Percentiles rank a stretch among this genome's conserved stretches.
phyloP scores from a whole-genome alignment of 1,140 invertebrate species.

The Portunus trituberculatus region DNA sequence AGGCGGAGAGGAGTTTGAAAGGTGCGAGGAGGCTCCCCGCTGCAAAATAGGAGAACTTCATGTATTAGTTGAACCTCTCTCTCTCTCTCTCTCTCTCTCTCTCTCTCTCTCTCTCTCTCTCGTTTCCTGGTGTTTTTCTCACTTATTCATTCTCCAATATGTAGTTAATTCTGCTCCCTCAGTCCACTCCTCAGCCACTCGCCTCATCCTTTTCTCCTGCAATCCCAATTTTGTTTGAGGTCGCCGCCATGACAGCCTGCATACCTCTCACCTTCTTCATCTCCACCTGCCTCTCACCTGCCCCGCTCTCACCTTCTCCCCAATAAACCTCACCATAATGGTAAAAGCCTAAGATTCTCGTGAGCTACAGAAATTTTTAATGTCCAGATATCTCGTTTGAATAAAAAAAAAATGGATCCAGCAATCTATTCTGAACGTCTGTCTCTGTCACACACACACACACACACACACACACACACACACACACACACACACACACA shows the following conservation, averaged over 20 bases:
- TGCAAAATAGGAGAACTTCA: not conserved
- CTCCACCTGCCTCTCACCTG: not conserved
- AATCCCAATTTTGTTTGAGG: constrained; percentile 40
- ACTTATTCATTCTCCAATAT: not conserved
- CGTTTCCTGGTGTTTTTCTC: not conserved
- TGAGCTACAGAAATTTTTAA: not conserved
- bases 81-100: not conserved
- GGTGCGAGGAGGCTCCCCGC: not conserved
- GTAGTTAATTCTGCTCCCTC: constrained; percentile 21
- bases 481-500: no score
- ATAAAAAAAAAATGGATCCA: not conserved
- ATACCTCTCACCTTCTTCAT: not conserved
- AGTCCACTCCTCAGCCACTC: not conserved
- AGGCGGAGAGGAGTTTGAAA: not conserved
- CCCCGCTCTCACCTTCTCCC: not conserved
- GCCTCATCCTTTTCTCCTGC: not conserved
- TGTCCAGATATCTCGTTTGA: not conserved
- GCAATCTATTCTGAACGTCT: no score
- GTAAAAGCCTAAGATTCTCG: not conserved
- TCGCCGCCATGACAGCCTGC: not conserved
- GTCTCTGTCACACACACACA: no score
- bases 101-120: not conserved
- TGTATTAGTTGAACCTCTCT: not conserved
- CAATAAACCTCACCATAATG: not conserved
- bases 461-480: no score